Conservation (phyloP, 2,113 vertebrate species). For the Anarrhichthys ocellatus region DNA sequence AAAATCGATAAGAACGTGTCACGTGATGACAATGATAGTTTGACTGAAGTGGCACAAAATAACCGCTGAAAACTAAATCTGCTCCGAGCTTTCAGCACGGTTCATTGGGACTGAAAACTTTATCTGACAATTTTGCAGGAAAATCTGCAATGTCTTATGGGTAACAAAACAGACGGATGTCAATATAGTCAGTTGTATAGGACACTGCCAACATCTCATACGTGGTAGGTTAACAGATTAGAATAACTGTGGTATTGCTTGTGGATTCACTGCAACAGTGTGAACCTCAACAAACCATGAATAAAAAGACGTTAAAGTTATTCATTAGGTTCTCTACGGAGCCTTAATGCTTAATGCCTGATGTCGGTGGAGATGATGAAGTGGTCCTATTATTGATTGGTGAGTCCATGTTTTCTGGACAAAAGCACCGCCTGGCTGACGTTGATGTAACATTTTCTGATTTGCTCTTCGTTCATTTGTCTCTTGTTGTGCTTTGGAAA, state of each 20-base stretch:
- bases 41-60: not conserved
- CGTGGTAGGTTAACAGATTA: not conserved
- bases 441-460: not conserved
- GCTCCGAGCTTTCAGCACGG: not conserved
- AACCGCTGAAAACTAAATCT: not conserved
- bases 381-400: not conserved
- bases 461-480: conserved; percentile 6
- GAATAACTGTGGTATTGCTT: not conserved
- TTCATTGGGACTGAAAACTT: not conserved
- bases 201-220: not conserved
- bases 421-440: not conserved
- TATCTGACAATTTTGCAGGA: too few relatives aligned
- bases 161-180: not conserved
- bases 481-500: not conserved
- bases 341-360: not conserved
- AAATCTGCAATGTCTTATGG: not conserved
- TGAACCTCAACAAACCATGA: not conserved
- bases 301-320: not conserved
- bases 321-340: not conserved
- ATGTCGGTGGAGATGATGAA: not conserved
- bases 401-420: not conserved
- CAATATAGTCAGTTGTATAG: not conserved
- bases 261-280: not conserved
- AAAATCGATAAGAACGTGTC: not conserved
- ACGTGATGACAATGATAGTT: not conserved